Conservation (phyloP, 2,113 vertebrate species). For the Circaetus gallicus region DNA sequence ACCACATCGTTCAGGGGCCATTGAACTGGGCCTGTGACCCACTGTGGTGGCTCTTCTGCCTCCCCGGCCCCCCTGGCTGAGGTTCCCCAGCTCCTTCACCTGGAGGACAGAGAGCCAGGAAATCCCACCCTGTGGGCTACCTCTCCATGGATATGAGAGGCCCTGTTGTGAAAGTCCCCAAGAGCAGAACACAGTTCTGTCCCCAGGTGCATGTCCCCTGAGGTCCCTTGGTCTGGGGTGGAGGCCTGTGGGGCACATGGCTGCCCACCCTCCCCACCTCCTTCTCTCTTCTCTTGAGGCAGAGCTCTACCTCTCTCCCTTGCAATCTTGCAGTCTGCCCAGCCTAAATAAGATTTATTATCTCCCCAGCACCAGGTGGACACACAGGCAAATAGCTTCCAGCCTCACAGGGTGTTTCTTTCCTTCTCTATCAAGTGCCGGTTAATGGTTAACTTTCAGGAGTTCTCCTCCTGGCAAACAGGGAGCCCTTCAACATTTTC, state of each 20-base stretch:
- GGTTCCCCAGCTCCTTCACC: neutral
- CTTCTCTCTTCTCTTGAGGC: neutral
- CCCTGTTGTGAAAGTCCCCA: neutral
- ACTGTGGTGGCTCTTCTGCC: neutral
- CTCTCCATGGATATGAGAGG: neutral
- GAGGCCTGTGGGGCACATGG: neutral
- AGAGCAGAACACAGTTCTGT: neutral
- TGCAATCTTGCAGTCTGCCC: neutral
- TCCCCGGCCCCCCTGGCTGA: neutral
- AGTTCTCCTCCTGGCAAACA: neutral
- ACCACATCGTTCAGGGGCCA: neutral
- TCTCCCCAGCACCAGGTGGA: neutral
- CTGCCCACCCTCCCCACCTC: neutral
- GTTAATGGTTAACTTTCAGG: constrained; percentile 41
- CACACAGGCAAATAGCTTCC: neutral
- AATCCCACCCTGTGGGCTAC: neutral
- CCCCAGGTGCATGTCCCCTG: neutral
- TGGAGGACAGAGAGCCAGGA: neutral
- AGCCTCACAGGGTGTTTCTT: neutral
- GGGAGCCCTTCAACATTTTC: neutral
- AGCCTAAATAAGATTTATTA: neutral
- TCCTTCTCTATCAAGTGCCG: neutral
- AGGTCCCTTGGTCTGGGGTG: neutral
- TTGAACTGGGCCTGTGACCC: too few species aligned
- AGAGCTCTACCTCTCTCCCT: neutral